These are phyloP conservation scores for Papilio helenus DNA, from an alignment of 1,140 invertebrate species.

Conservation along the genomic window DNA sequence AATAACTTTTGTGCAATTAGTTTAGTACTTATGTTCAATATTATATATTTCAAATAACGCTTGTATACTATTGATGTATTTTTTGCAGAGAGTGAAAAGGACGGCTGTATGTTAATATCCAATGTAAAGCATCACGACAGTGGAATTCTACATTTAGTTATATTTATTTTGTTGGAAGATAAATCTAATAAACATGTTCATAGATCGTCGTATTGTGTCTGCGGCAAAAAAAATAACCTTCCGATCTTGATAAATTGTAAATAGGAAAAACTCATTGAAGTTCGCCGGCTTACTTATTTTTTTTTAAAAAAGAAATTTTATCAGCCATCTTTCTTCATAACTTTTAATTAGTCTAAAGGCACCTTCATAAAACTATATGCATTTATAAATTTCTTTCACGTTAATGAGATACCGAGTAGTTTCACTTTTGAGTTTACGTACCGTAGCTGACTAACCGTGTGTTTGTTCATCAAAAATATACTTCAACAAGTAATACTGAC, in stretches of 20 bases:
- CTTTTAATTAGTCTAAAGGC: conserved; percentile 19
- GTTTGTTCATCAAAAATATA: not conserved
- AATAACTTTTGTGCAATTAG: no score
- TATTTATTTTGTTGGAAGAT: no score
- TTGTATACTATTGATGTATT: no score
- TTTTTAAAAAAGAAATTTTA: conserved; percentile 10
- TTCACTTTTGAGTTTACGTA: conserved; percentile 22
- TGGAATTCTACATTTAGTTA: no score
- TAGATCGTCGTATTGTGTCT: no score
- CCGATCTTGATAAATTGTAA: not conserved
- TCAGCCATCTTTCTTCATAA: not conserved
- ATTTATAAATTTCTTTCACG: conserved; percentile 9
- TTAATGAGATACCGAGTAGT: conserved; percentile 7
- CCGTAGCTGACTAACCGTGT: not conserved
- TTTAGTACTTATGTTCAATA: no score
- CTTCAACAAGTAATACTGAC: not conserved
- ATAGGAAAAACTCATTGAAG: conserved; percentile 14
- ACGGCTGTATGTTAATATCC: no score
- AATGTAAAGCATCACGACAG: no score
- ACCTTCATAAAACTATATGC: conserved; percentile 10
- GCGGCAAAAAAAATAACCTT: not conserved
- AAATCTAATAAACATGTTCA: no score
- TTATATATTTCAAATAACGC: no score
- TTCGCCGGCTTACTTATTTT: not conserved
- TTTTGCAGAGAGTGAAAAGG: no score